Evolutionary conservation across 2,888 invertebrate genomes (phyloP).

Genomic region (Augiades crinisus): DNA sequence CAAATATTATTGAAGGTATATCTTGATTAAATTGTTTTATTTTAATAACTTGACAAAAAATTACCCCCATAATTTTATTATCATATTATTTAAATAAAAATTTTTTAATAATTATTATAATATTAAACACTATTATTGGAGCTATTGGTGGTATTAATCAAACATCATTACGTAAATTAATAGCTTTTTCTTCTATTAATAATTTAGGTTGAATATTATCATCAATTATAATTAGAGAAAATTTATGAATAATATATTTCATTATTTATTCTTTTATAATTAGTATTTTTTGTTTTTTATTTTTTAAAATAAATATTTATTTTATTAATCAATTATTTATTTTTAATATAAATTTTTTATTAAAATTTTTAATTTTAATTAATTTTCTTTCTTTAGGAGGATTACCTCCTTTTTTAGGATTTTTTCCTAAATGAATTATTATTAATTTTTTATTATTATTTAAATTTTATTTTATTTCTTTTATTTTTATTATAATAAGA

Average conservation of each 20-base stretch:
- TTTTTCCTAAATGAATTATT: slow-evolving; percentile 82
- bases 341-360: slow-evolving; percentile 54
- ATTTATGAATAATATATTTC: slow-evolving; percentile 70
- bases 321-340: slow-evolving; percentile 77
- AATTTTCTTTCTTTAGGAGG: slow-evolving; percentile 82
- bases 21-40: slow-evolving; percentile 79
- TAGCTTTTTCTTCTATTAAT: slow-evolving; percentile 84
- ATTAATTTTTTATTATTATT: slow-evolving; percentile 75
- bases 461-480: slow-evolving; percentile 60
- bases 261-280: slow-evolving; percentile 68
- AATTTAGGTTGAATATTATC: slow-evolving; percentile 82
- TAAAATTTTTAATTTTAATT: slow-evolving; percentile 75
- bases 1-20: slow-evolving; percentile 81
- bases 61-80: slow-evolving; percentile 80
- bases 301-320: slow-evolving; percentile 71
- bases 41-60: slow-evolving; percentile 84
- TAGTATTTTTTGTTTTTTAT: slow-evolving; percentile 63
- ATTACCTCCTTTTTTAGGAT: slow-evolving; percentile 82
- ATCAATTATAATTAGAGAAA: slow-evolving; percentile 66
- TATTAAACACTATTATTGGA: slow-evolving; percentile 70
- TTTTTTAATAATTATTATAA: slow-evolving; percentile 65
- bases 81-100: slow-evolving; percentile 67
- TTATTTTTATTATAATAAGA: slow-evolving; percentile 73
- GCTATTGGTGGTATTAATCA: slow-evolving; percentile 78
- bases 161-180: slow-evolving; percentile 79